Evolutionary conservation across 2,888 invertebrate genomes (phyloP), one percentile per base, ranked within the genome.

Genomic region (Heteromyza rotundicornis): DNA sequence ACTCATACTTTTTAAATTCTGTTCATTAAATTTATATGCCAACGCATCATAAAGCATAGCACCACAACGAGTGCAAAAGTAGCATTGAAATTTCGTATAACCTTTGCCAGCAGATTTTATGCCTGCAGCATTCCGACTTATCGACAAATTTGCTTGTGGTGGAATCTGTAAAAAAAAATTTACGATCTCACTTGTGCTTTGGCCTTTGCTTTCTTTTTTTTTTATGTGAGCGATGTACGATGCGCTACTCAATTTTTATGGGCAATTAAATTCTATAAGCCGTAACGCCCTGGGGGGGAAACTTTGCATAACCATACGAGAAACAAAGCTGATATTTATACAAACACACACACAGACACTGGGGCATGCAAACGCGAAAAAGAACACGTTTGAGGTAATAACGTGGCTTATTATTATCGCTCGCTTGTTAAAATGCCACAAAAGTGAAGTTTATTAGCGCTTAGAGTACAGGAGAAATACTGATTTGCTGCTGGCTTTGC

Each of bases 181-280:
- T 36, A 51, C 58, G 58, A 51, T 51, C 23, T 40, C 23, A 22
- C 40, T 51, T 51, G 56, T 27, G 20, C 47, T 47, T 40, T 40
- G 40, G 40, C 47, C n/a, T n/a, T n/a, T n/a, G n/a, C n/a, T n/a
- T n/a, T n/a, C n/a, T n/a, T 8, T 8, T 14, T 5, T 17, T 47
- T 47, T 47, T 47, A 47, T 47, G 47, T 14, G 47, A 2, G 14
- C 40, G 10, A n/a, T n/a, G 5, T 3, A 17, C 17, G 19, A 3
- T 19, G 47, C 17, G 47, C 47, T 69, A 66, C 71, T 74, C 68
- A 72, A 68, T 73, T 77, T 79, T 77, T 78, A 79, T 78, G 77
- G 77, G 71, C 78, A 77, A 79, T 79, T 78, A 79, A 78, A 77
- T 77, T 78, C 75, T 71, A 77, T 78, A 74, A 73, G 69, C 74